These are phyloP conservation scores for Montipora capitata DNA, from an alignment of 92 coral and sea anemone genomes.

Conservation along the genomic window DNA sequence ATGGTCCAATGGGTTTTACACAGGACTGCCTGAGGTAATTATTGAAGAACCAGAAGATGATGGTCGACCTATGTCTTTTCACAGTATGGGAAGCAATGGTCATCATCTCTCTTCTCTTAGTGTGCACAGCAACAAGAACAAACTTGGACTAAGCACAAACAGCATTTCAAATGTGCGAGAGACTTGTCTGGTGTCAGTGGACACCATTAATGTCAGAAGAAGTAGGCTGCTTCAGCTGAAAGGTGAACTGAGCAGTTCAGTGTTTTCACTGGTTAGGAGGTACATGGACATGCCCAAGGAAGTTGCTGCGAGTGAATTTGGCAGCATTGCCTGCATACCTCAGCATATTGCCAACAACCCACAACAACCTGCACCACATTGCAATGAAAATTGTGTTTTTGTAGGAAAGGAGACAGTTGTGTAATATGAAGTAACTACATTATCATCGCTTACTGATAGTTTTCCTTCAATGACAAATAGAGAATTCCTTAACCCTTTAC, in stretches of 20 bases:
- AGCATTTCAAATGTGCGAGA: constrained; percentile 75
- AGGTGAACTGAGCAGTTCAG: constrained; percentile 85
- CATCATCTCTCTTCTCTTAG: constrained; percentile 59
- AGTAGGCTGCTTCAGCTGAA: constrained; percentile 79
- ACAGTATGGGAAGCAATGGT: constrained; percentile 37
- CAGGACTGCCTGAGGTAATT: constrained; percentile 41
- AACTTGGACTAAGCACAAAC: constrained; percentile 77
- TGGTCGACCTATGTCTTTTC: constrained; percentile 60
- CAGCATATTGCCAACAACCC: constrained; percentile 80
- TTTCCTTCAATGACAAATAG: background rate
- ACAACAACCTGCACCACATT: constrained; percentile 28
- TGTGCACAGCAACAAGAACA: constrained; percentile 66
- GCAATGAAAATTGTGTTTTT: constrained; percentile 22
- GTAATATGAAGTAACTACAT: background rate
- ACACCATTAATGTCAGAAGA: constrained; percentile 66
- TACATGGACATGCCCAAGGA: constrained; percentile 86
- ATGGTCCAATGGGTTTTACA: background rate
- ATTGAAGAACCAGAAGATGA: constrained; percentile 31
- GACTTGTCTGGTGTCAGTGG: constrained; percentile 81
- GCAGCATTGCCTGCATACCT: constrained; percentile 93
- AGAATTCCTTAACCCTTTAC: background rate
- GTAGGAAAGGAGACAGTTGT: constrained; percentile 78
- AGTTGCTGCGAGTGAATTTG: constrained; percentile 89
- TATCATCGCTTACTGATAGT: background rate
- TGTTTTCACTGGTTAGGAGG: constrained; percentile 84